phyloP scores from a whole-genome alignment of 1,140 invertebrate genomes.

The Zophobas atratus region DNA sequence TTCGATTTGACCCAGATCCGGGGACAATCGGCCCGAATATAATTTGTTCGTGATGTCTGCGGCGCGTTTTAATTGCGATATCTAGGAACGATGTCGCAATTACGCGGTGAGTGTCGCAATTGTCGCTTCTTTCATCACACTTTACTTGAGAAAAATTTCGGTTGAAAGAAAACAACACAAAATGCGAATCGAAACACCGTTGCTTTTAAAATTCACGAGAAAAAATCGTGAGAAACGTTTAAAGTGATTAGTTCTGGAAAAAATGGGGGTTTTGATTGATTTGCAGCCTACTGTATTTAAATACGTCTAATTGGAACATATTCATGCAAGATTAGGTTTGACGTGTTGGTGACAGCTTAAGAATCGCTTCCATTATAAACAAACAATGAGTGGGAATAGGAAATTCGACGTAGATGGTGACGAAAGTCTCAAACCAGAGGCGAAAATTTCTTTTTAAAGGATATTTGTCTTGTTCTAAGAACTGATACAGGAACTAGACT shows the following conservation, averaged over 20 bases:
- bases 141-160: too few relatives aligned
- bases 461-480: too few relatives aligned
- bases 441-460: too few relatives aligned
- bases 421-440: not conserved
- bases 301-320: constrained; percentile 7
- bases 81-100: not conserved
- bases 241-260: constrained; percentile 15
- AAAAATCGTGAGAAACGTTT: not conserved
- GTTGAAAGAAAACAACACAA: too few relatives aligned
- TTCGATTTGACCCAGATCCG: not conserved
- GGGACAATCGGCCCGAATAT: not conserved
- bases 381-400: constrained; percentile 12
- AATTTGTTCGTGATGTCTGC: not conserved
- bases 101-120: not conserved
- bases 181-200: too few relatives aligned
- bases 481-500: too few relatives aligned
- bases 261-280: constrained; percentile 2
- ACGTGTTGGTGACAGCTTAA: not conserved
- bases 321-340: constrained; percentile 4
- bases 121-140: not conserved
- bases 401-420: constrained; percentile 14
- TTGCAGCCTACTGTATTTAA: not conserved
- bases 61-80: constrained; percentile 12
- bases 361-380: constrained; percentile 7
- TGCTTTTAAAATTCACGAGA: constrained; percentile 9